Evolutionary conservation across 2,888 invertebrate genomes (phyloP).

Genomic region (Dynastes hyllus): DNA sequence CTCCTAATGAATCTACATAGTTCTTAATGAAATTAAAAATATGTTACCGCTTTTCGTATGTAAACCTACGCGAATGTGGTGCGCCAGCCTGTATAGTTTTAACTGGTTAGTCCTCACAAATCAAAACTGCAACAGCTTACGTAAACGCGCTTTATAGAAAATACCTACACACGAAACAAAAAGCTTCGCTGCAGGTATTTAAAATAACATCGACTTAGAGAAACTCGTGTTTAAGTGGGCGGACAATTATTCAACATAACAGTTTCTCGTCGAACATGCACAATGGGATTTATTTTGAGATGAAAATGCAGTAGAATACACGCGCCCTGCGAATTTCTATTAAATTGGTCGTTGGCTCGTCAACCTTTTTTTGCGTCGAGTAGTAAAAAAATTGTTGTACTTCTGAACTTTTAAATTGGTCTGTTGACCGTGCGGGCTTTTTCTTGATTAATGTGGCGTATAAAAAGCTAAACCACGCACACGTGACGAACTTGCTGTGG

Average conservation of each 20-base stretch:
- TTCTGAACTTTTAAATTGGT: conserved; percentile 7
- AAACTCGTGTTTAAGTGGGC: conserved; percentile 8
- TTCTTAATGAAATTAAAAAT: too few relatives aligned
- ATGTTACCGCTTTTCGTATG: too few relatives aligned
- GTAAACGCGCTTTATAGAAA: background rate
- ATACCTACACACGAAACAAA: background rate
- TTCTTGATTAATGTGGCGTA: conserved; percentile 42
- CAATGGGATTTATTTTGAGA: conserved; percentile 21
- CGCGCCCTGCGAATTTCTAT: conserved; percentile 3
- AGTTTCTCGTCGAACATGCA: conserved; percentile 16
- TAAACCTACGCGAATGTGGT: too few relatives aligned
- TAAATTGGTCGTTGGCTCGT: background rate
- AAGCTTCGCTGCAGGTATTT: conserved; percentile 15
- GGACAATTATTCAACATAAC: conserved; percentile 17
- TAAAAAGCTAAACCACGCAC: conserved; percentile 37
- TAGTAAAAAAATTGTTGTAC: background rate
- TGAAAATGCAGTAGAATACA: conserved; percentile 16
- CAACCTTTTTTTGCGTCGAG: background rate
- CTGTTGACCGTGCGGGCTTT: background rate
- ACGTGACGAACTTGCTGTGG: conserved; percentile 27
- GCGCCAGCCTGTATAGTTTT: too few relatives aligned
- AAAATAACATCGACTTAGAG: background rate
- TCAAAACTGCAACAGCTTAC: background rate
- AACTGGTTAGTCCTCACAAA: background rate
- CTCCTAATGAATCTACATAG: too few relatives aligned